Conservation (phyloP, 2,797 vertebrate genomes). For the Gouania willdenowi region DNA sequence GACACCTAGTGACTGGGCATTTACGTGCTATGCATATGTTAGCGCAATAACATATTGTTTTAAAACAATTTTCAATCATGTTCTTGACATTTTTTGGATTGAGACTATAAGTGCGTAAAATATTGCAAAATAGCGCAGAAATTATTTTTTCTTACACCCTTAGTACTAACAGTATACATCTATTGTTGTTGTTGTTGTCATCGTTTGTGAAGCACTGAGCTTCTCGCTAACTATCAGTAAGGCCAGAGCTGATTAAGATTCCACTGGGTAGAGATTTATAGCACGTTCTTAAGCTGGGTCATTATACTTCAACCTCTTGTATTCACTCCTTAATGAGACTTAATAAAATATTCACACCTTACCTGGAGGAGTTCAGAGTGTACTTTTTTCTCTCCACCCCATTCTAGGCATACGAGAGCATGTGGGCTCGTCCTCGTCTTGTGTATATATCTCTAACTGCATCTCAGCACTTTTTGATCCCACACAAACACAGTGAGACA, state of each 20-base stretch:
- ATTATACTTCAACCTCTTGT: slow-evolving; percentile 51
- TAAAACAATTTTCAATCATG: no score
- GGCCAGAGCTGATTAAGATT: slow-evolving; percentile 38
- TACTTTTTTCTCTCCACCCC: no score
- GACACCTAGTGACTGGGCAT: no score
- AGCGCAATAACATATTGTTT: no score
- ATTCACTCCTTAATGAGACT: slow-evolving; percentile 55
- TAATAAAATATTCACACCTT: slow-evolving; percentile 67
- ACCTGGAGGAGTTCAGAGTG: slow-evolving; percentile 41
- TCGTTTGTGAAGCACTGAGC: slow-evolving; percentile 35
- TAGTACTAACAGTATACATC: no score
- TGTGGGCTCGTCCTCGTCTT: slow-evolving; percentile 13
- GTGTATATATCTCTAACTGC: slow-evolving; percentile 1
- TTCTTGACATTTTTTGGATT: no score
- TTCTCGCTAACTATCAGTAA: slow-evolving; percentile 32
- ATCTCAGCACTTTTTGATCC: slow-evolving; percentile 37
- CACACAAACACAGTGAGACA: slow-evolving; percentile 19
- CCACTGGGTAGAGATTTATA: slow-evolving; percentile 50
- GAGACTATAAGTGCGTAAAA: no score
- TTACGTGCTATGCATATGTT: no score
- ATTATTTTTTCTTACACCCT: no score
- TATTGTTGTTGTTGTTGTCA: slow-evolving; percentile 15
- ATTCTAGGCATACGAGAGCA: no score
- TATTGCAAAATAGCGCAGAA: no score
- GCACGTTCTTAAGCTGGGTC: slow-evolving; percentile 36